Conservation (phyloP, 2,113 vertebrate species). For the Nerophis ophidion region DNA sequence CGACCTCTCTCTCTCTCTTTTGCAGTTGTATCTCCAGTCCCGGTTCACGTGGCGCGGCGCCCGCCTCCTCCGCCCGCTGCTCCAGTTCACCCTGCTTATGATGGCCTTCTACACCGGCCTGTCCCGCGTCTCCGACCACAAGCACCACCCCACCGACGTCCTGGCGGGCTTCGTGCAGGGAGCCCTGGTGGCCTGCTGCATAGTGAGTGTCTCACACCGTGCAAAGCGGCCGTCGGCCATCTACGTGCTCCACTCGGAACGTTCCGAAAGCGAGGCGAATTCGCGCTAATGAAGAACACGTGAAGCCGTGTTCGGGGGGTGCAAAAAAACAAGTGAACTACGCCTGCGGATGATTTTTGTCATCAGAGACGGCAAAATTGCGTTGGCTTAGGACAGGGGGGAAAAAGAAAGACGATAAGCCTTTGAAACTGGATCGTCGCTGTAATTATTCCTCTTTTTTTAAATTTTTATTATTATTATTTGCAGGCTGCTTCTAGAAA, state of each 20-base stretch:
- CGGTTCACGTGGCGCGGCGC: conserved; percentile 95
- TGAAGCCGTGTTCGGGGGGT: conserved; percentile 31
- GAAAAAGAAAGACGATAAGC: conserved; percentile 27
- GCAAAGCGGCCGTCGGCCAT: too few species aligned
- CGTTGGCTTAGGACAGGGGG: conserved; percentile 30
- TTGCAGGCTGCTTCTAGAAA: conserved; percentile 37
- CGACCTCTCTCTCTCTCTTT: neutral
- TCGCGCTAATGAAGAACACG: conserved; percentile 66
- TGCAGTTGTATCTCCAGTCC: conserved; percentile 92
- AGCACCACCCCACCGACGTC: conserved; percentile 91
- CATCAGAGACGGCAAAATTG: conserved; percentile 59
- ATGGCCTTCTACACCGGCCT: conserved; percentile 96
- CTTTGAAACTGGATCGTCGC: conserved; percentile 53
- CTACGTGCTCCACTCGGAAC: neutral
- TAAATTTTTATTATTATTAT: conserved; percentile 40
- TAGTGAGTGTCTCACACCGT: conserved; percentile 48
- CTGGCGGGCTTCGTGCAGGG: conserved; percentile 92
- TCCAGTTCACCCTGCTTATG: conserved; percentile 95
- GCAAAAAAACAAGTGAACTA: neutral
- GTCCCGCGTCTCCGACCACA: conserved; percentile 91
- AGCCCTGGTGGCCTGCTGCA: conserved; percentile 85
- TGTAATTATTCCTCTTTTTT: conserved; percentile 61
- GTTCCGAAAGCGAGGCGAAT: conserved; percentile 44
- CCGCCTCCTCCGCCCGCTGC: conserved; percentile 87
- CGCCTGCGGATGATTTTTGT: conserved; percentile 58